Percentiles rank a stretch among this genome's conserved stretches.
phyloP scores from a whole-genome alignment of 2,888 invertebrate species.

The Agrilus cyanescens region DNA sequence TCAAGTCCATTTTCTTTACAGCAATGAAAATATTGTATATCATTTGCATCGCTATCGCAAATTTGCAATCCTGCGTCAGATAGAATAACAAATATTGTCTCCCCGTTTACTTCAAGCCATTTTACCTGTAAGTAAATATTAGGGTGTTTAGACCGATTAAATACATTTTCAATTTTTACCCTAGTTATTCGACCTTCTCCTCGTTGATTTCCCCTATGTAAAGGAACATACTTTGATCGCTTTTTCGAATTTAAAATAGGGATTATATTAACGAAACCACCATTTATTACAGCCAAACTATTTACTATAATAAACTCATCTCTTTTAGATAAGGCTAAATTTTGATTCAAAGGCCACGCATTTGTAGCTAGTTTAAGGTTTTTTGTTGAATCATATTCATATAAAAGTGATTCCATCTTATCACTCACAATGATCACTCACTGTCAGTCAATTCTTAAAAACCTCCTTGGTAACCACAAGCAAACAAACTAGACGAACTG shows the following conservation, averaged over 20 bases:
- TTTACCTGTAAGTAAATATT: slow-evolving; percentile 17
- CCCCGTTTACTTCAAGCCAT: slow-evolving; percentile 21
- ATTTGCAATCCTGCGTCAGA: slow-evolving; percentile 24
- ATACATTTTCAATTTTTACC: slow-evolving; percentile 10
- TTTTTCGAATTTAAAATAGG: slow-evolving; percentile 17
- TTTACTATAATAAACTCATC: slow-evolving; percentile 17
- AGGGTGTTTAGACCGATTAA: background rate
- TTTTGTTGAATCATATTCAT: too few species aligned
- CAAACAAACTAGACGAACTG: too few species aligned
- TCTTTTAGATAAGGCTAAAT: slow-evolving; percentile 18
- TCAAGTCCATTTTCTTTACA: slow-evolving; percentile 17
- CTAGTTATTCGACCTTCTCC: slow-evolving; percentile 20
- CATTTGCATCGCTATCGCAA: slow-evolving; percentile 20
- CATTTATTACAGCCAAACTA: slow-evolving; percentile 20
- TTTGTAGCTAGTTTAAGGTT: slow-evolving; percentile 15
- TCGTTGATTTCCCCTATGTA: slow-evolving; percentile 16
- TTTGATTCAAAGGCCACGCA: slow-evolving; percentile 18
- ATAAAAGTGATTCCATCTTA: too few species aligned
- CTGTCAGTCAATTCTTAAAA: too few species aligned
- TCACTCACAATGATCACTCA: too few species aligned
- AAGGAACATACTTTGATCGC: slow-evolving; percentile 21
- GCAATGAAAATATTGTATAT: slow-evolving; percentile 17
- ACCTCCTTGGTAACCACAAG: too few species aligned
- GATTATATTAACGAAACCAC: slow-evolving; percentile 22
- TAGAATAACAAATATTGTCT: slow-evolving; percentile 19